Base-by-base conservation (phyloP, 1,140 invertebrate genomes). In the Diorhabda carinulata region DNA sequence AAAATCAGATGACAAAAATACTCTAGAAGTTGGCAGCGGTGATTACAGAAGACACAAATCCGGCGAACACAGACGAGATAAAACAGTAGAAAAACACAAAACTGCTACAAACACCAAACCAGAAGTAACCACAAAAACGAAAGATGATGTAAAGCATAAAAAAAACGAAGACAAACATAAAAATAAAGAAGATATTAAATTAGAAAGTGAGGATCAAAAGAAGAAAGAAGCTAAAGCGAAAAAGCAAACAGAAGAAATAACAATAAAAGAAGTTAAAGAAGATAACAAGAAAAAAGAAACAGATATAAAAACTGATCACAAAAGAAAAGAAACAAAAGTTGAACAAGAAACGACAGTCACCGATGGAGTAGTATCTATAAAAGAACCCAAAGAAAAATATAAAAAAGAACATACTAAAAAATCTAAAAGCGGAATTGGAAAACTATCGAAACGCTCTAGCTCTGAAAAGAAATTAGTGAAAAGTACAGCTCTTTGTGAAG, bases 41-140 rank as follows among this genome's bases (percentile, higher is more conserved):
- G 76, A 77, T 44, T 70, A 73, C 45, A 73, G 77, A 68, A 64
- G 77, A 41, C 74, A 76, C 59, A 73, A 73, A 66, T 69, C 69
- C n/a, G 10, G 45, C n/a, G 71, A 74, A 43, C 67, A 72, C 45
- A 72, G 68, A 58, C 10, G 10, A 44, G 67, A 61, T 7, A 73
- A 69, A 59, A 69, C 42, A 45, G 25, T 8, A 3, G 64, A 67
- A 57, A 25, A 57, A 43, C 47, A 44, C 41, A 62, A 64, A 52
- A 10, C 8, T 4, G 52, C 44, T n/a, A 59, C 68, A 66, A 58
- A 42, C 61, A 57, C 61, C n/a, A 40, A 40, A 59, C 6, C 57
- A 64, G 52, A 64, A 64, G 43, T 58, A 70, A 8, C 47, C 6
- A 8, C 47, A 6, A 59, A 45, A 10, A 10, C 40, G n/a, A 68